phyloP scores from a whole-genome alignment of 2,888 invertebrate genomes.

The Aleiodes leptofemur region DNA sequence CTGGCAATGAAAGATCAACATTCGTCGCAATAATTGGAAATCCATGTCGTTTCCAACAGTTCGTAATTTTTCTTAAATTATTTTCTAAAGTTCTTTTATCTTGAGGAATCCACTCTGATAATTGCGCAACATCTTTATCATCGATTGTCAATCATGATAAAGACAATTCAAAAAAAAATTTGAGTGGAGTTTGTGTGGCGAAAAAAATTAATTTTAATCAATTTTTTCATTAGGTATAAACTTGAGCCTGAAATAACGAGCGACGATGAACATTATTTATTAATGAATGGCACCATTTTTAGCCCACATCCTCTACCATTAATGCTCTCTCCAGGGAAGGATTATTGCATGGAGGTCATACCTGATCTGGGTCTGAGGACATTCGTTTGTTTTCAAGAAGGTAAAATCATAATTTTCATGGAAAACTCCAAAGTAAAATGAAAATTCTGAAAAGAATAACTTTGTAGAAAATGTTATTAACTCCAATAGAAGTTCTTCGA shows the following conservation, averaged over 20 bases:
- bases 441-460: neutral
- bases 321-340: constrained; percentile 76
- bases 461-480: too few species aligned
- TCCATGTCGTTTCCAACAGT: constrained; percentile 79
- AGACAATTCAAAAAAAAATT: neutral
- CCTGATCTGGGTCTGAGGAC: constrained; percentile 77
- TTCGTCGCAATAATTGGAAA: constrained; percentile 79
- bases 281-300: constrained; percentile 79
- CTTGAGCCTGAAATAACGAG: constrained; percentile 76
- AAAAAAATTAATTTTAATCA: neutral
- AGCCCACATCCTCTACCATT: constrained; percentile 76
- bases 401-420: constrained; percentile 54
- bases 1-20: constrained; percentile 73
- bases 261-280: constrained; percentile 78
- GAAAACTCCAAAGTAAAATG: neutral
- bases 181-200: neutral
- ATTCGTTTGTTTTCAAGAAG: constrained; percentile 76
- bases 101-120: neutral
- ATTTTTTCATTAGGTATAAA: constrained; percentile 75
- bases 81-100: constrained; percentile 3
- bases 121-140: neutral
- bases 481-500: too few species aligned
- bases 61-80: constrained; percentile 43
- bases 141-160: neutral
- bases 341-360: constrained; percentile 81